Evolutionary conservation across 1,140 invertebrate species (phyloP).

Genomic region (Drosophila lowei): DNA sequence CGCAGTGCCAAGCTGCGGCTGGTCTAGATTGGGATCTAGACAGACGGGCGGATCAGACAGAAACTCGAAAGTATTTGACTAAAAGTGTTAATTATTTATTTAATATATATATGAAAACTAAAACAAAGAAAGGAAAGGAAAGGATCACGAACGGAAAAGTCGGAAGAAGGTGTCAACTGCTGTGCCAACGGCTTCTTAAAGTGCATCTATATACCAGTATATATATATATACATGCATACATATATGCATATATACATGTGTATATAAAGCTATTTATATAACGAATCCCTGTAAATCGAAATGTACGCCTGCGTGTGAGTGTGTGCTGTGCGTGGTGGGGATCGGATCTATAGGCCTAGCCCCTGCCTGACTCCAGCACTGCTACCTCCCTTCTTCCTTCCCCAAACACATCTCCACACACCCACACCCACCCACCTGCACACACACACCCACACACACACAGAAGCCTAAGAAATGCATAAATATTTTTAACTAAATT

Average conservation of each 20-base stretch:
- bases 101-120: conserved; percentile 40
- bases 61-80: conserved; percentile 49
- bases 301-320: neutral
- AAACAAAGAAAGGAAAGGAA: neutral
- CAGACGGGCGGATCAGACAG: too few species aligned
- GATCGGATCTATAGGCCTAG: too few species aligned
- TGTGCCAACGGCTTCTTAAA: conserved; percentile 4
- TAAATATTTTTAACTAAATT: conserved; percentile 68
- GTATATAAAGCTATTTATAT: conserved; percentile 33
- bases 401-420: conserved; percentile 3
- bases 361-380: too few species aligned
- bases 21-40: conserved; percentile 8
- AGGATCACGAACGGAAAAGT: too few species aligned
- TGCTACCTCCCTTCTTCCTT: too few species aligned
- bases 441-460: conserved; percentile 18
- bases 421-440: too few species aligned
- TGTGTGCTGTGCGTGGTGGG: neutral
- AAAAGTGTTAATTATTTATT: conserved; percentile 71
- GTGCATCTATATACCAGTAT: conserved; percentile 4
- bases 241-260: conserved; percentile 29
- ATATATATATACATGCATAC: conserved; percentile 20
- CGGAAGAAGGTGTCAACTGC: too few species aligned
- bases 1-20: conserved; percentile 40
- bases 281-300: conserved; percentile 2
- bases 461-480: conserved; percentile 13